phyloP scores from a whole-genome alignment of 2,797 vertebrate genomes.

The Crocodylus rhombifer region DNA sequence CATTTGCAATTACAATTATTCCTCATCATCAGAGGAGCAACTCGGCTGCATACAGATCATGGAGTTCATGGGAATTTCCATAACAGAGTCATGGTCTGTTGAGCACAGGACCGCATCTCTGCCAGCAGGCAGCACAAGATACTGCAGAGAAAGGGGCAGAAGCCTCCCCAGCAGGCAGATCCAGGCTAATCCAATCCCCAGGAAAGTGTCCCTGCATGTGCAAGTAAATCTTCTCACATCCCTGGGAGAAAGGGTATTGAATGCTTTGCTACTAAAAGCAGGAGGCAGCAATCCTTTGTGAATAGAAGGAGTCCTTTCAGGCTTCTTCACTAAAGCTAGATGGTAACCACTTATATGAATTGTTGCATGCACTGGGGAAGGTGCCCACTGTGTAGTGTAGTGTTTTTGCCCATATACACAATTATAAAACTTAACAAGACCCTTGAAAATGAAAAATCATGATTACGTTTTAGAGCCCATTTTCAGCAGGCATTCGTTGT shows the following conservation, averaged over 20 bases:
- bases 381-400: neutral
- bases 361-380: neutral
- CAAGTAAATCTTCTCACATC: neutral
- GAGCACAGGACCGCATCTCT: neutral
- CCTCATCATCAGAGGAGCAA: conserved; percentile 27
- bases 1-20: conserved; percentile 77
- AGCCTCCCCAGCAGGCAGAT: neutral
- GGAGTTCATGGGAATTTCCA: neutral
- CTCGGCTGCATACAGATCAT: conserved; percentile 67
- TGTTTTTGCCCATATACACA: neutral
- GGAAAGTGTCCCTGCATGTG: neutral
- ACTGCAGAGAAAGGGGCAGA: neutral
- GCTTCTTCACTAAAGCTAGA: neutral
- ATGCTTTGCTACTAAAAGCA: neutral
- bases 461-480: neutral
- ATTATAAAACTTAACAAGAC: conserved; percentile 18
- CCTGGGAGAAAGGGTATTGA: neutral
- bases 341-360: neutral
- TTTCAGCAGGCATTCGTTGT: neutral
- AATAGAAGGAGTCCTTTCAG: neutral
- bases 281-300: neutral
- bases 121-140: too few relatives aligned
- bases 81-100: neutral
- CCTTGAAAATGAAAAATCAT: neutral
- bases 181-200: neutral